Base-by-base conservation (phyloP, 1,140 invertebrate species). In the Propsilocerus akamusi region DNA sequence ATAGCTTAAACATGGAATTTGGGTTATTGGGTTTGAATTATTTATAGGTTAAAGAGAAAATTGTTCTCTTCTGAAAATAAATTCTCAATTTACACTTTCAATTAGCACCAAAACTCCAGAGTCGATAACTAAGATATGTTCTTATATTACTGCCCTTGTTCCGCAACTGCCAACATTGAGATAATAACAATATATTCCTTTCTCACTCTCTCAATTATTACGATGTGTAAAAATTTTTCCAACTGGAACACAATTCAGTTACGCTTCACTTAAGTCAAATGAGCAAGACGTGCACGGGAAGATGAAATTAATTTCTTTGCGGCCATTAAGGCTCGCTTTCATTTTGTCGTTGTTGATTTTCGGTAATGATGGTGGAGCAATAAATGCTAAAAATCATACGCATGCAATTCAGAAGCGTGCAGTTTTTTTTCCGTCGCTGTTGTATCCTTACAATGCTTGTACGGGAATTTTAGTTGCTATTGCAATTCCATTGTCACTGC, bases 401-500 rank as follows among this genome's bases (percentile, higher is more conserved):
- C 34, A 41, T 41, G 14, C 17, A 41, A 41, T 41, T 41, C 14
- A 17, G 7, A 41, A 41, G 11, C n/a, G 34, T 17, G 34, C 14
- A 17, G 8, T 41, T 20, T n/a, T n/a, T 4, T 41, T n/a, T n/a
- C 34, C 34, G 0, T 41, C 14, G 34, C 17, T 41, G 5, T 17
- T 41, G 4, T 41, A 41, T 20, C 4, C 34, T 10, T 28, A 17
- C 8, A 48, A 48, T 20, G 25, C 25, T 26, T 26, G 47, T 25
- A 48, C 14, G n/a, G 14, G 47, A n/a, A 51, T 77, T 48, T 77
- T 82, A 58, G 54, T 82, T 7, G 81, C 83, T 0, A 67, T 83
- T 26, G 78, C 81, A 0, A 69, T 84, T 26, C 82, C 82, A 0
- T 57, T 85, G 25, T 79, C 81, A 55, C 67, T 82, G 22, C 76